These are phyloP conservation scores for Myotis yumanensis DNA, from an alignment of 2,113 vertebrate genomes.

Conservation along the genomic window DNA sequence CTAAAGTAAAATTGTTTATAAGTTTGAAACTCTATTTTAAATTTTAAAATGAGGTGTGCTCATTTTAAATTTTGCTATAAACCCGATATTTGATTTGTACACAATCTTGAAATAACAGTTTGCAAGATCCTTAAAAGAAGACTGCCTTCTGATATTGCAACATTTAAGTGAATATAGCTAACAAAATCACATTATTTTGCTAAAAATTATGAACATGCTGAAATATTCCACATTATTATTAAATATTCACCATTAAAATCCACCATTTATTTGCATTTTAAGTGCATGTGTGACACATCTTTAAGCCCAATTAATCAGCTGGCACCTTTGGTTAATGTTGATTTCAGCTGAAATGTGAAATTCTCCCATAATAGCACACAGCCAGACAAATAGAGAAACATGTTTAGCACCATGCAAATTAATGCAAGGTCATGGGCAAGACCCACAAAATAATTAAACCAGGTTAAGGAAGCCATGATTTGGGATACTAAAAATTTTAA, in stretches of 20 bases:
- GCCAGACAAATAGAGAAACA: conserved; percentile 68
- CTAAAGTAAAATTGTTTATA: not conserved
- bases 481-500: conserved; percentile 78
- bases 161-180: conserved; percentile 19
- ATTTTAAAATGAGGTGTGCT: conserved; percentile 25
- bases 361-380: conserved; percentile 59
- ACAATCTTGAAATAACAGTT: not conserved
- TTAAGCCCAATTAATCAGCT: conserved; percentile 69
- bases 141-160: not conserved
- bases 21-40: conserved; percentile 30
- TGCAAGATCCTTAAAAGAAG: conserved; percentile 43
- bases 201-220: conserved; percentile 44
- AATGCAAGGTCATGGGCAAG: conserved; percentile 72
- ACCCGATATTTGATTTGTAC: not conserved
- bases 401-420: conserved; percentile 72
- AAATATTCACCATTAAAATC: conserved; percentile 48
- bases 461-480: conserved; percentile 72
- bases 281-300: conserved; percentile 47
- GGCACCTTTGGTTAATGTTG: conserved; percentile 66
- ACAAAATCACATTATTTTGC: conserved; percentile 38
- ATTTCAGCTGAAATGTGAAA: conserved; percentile 73
- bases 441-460: conserved; percentile 76
- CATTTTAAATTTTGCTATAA: conserved; percentile 51
- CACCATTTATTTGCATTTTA: conserved; percentile 67
- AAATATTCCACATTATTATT: conserved; percentile 51